Base-by-base conservation (phyloP, 2,888 invertebrate species). In the Crematogaster levior region DNA sequence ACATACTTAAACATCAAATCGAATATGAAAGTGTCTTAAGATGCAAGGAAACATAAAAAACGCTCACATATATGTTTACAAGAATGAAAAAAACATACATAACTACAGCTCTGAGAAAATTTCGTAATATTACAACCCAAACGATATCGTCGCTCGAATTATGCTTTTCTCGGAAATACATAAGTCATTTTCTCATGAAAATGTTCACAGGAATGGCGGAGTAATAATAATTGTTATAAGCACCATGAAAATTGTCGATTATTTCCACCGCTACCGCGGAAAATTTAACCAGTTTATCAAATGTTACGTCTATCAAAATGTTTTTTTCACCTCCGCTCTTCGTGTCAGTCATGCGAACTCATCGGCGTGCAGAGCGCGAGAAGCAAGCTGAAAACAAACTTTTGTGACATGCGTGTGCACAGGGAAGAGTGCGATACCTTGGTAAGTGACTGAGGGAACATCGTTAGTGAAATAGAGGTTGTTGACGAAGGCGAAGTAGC, bases 381-480 rank as follows among this genome's bases (percentile, higher is more conserved):
- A 77, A 30, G 53, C 68, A 68, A 68, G 43, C 56, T 30, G 53
- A 68, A 66, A 68, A 63, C 51, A 65, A 75, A 65, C 85, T 84
- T 86, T 88, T 84, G 87, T 88, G 75, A 63, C 63, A 51, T 51
- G 87, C 83, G 34, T 40, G 65, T 66, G 83, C 83, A 85, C 79
- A 72, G 56, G 70, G 70, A 68, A 85, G 77, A 83, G 85, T 89
- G 91, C 89, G 91, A 93, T 93, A 93, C 93, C 93, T 93, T 93
- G 91, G 87, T 92, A 91, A 91, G 90, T 89, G 91, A 90, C 88
- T 92, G 93, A 90, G 86, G 89, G 92, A 89, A 91, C 93, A 86
- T 93, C 93, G 88, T 93, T 93, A 93, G 93, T 93, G 92, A 93
- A 93, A 93, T 93, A 93, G 91, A 93, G 92, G 89, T 92, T 92